Conservation (phyloP, 2,113 vertebrate species). For the Equus przewalskii region DNA sequence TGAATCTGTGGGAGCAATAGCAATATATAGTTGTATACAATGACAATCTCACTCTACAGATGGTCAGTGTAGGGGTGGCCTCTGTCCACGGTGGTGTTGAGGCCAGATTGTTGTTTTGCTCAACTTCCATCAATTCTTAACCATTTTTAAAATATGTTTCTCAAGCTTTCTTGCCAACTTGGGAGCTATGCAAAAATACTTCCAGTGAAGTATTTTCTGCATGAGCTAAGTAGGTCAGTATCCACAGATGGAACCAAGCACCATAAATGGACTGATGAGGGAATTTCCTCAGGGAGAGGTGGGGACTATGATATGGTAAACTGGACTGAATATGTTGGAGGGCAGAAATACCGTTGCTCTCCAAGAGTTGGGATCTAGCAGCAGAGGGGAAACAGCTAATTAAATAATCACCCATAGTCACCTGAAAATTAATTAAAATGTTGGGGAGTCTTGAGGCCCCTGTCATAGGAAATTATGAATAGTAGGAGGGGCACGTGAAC, state of each 20-base stretch:
- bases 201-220: not conserved
- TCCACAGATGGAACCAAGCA: not conserved
- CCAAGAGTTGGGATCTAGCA: not conserved
- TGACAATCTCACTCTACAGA: not conserved
- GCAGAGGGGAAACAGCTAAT: not conserved
- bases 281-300: not conserved
- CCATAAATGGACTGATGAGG: not conserved
- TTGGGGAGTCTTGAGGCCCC: not conserved
- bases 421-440: not conserved
- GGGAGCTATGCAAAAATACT: not conserved
- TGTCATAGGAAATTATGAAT: not conserved
- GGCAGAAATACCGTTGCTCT: not conserved
- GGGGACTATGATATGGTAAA: not conserved
- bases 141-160: not conserved
- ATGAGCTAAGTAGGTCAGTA: not conserved
- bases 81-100: not conserved
- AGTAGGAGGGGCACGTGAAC: not conserved
- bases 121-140: not conserved
- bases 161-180: not conserved
- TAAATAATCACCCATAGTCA: not conserved
- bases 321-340: not conserved
- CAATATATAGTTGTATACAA: not conserved
- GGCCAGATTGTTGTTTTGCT: not conserved
- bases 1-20: not conserved
- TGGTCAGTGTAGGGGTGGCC: fast-evolving